Percentiles rank a stretch among this genome's conserved stretches.
Conservation (phyloP, 2,113 vertebrate genomes). For the Oreamnos americanus region DNA sequence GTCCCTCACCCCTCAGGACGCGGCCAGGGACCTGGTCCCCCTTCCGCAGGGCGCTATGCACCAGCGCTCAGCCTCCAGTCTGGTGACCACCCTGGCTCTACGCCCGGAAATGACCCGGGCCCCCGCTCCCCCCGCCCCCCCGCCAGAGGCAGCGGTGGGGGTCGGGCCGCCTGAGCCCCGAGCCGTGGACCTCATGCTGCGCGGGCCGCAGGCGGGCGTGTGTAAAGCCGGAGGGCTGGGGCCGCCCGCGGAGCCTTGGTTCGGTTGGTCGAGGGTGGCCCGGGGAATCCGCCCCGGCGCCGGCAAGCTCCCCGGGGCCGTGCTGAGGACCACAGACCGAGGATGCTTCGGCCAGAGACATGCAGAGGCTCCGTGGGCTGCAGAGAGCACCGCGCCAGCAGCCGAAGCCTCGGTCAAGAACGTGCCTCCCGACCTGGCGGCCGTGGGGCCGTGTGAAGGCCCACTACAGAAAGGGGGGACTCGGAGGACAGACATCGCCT, state of each 20-base stretch:
- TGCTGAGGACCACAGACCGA: too few relatives aligned
- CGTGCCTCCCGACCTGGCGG: neutral
- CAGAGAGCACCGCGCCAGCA: neutral
- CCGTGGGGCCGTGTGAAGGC: neutral
- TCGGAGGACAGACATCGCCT: neutral
- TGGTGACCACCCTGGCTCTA: neutral
- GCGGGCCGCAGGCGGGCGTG: neutral
- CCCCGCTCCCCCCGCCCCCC: too few relatives aligned
- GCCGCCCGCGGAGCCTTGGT: neutral
- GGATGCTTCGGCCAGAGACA: neutral
- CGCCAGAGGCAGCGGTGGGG: neutral
- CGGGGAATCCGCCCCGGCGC: neutral
- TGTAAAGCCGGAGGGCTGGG: neutral
- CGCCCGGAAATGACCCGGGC: neutral
- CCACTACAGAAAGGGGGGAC: neutral
- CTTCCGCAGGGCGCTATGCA: neutral
- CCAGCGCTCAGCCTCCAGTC: neutral
- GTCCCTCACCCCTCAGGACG: neutral
- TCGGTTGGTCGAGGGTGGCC: rapidly evolving
- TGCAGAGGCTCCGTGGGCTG: neutral
- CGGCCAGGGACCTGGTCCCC: neutral
- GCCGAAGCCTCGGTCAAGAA: neutral
- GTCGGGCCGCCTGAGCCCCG: neutral
- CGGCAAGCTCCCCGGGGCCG: neutral
- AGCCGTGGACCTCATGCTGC: neutral